Evolutionary conservation across 1,140 invertebrate genomes (phyloP).

Genomic region (Mycetomoellerius zeteki): DNA sequence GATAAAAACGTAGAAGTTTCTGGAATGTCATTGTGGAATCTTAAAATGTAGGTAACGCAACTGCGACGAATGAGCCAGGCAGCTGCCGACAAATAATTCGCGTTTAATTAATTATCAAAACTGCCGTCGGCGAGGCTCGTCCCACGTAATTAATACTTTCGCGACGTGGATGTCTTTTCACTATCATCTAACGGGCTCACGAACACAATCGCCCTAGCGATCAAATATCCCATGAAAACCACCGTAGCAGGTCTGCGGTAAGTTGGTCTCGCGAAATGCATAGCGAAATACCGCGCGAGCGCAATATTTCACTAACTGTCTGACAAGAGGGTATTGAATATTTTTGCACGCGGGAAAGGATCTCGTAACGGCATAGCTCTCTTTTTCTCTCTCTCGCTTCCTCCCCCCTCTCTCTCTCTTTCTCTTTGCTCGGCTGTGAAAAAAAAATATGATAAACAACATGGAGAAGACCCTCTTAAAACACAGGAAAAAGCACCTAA

Average conservation of each 20-base stretch:
- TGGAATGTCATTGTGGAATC: background rate
- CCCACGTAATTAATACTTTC: constrained; percentile 29
- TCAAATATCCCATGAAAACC: constrained; percentile 52
- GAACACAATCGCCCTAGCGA: constrained; percentile 41
- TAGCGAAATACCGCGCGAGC: constrained; percentile 45
- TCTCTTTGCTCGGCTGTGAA: too few relatives aligned
- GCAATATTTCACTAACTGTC: constrained; percentile 51
- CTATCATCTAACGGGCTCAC: background rate
- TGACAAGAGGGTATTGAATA: constrained; percentile 55
- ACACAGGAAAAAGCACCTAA: constrained; percentile 25
- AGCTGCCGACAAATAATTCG: constrained; percentile 30
- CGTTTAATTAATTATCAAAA: constrained; percentile 51
- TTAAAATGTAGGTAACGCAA: constrained; percentile 12
- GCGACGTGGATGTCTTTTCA: constrained; percentile 32
- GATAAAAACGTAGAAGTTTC: constrained; percentile 5
- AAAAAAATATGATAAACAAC: constrained; percentile 37
- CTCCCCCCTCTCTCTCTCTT: background rate
- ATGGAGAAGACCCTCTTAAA: constrained; percentile 27
- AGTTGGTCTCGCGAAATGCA: constrained; percentile 47
- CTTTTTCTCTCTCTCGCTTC: background rate
- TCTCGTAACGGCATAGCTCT: constrained; percentile 31
- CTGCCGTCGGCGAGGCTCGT: background rate
- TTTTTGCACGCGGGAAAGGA: constrained; percentile 38
- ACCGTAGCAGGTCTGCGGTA: constrained; percentile 21
- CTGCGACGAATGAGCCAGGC: background rate